Evolutionary conservation across 2,797 vertebrate species (phyloP).

Genomic region (Enteromius treurensis): DNA sequence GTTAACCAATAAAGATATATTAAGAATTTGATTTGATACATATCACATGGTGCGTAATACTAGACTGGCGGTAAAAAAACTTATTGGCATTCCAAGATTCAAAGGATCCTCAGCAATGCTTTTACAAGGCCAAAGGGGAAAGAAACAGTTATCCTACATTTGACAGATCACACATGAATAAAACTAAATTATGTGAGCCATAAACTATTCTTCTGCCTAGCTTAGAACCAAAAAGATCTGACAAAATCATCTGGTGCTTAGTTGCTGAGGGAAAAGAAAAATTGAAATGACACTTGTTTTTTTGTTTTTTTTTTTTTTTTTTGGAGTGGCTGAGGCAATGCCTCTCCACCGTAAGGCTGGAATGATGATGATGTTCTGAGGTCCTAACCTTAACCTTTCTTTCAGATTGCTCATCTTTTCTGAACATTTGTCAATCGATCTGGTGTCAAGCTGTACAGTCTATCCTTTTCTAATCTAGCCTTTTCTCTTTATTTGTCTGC

Average conservation of each 20-base stretch:
- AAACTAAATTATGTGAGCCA: constrained; percentile 47
- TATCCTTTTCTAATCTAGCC: not conserved
- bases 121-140: constrained; percentile 53
- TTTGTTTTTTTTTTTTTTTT: not conserved
- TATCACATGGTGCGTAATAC: constrained; percentile 54
- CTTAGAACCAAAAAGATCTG: constrained; percentile 10
- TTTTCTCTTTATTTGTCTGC: constrained; percentile 3
- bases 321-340: not conserved
- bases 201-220: not conserved
- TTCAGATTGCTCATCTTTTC: constrained; percentile 20
- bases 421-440: constrained; percentile 6
- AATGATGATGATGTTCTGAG: constrained; percentile 2
- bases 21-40: constrained; percentile 57
- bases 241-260: constrained; percentile 1
- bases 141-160: constrained; percentile 46
- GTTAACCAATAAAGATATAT: constrained; percentile 60
- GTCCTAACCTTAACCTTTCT: constrained; percentile 6
- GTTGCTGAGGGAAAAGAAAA: not conserved
- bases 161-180: constrained; percentile 63
- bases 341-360: not conserved
- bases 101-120: constrained; percentile 49
- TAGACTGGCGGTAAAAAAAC: constrained; percentile 53
- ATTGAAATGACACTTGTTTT: not conserved
- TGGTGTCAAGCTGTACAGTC: constrained; percentile 20
- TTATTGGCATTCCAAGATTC: constrained; percentile 56